These are phyloP conservation scores for Dasysyrphus tricinctus DNA, from an alignment of 2,888 invertebrate species.

Conservation along the genomic window DNA sequence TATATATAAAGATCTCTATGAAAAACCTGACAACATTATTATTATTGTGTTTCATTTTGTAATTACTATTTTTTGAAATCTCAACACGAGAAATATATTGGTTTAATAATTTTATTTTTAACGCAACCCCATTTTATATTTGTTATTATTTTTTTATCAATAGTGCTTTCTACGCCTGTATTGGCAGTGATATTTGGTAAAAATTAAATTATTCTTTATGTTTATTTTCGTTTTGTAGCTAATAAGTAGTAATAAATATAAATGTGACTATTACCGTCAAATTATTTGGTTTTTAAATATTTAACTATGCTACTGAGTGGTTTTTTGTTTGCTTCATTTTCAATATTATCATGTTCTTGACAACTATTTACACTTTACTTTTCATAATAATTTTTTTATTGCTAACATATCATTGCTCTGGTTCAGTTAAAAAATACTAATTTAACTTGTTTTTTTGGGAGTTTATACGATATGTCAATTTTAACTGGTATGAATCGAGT, in stretches of 20 bases:
- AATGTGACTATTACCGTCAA: constrained; percentile 47
- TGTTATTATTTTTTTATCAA: constrained; percentile 20
- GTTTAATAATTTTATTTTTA: constrained; percentile 13
- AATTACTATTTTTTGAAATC: constrained; percentile 51
- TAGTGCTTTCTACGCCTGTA: constrained; percentile 73
- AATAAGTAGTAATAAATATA: constrained; percentile 23
- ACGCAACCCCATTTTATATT: constrained; percentile 14
- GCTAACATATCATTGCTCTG: constrained; percentile 54
- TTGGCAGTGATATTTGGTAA: constrained; percentile 69
- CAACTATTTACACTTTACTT: constrained; percentile 54
- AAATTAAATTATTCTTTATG: constrained; percentile 51
- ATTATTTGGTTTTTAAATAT: constrained; percentile 29
- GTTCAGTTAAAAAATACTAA: constrained; percentile 40
- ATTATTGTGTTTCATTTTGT: constrained; percentile 57
- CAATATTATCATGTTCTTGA: constrained; percentile 54
- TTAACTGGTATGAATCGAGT: constrained; percentile 42
- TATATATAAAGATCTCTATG: constrained; percentile 40
- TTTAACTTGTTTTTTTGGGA: constrained; percentile 10
- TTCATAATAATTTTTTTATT: constrained; percentile 29
- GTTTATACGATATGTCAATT: constrained; percentile 64
- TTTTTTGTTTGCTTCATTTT: constrained; percentile 38
- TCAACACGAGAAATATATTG: constrained; percentile 41
- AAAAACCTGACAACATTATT: constrained; percentile 54
- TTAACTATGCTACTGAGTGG: constrained; percentile 55
- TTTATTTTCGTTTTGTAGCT: constrained; percentile 37